Base-by-base conservation (phyloP, 2,113 vertebrate genomes). In the Herpailurus yagouaroundi region DNA sequence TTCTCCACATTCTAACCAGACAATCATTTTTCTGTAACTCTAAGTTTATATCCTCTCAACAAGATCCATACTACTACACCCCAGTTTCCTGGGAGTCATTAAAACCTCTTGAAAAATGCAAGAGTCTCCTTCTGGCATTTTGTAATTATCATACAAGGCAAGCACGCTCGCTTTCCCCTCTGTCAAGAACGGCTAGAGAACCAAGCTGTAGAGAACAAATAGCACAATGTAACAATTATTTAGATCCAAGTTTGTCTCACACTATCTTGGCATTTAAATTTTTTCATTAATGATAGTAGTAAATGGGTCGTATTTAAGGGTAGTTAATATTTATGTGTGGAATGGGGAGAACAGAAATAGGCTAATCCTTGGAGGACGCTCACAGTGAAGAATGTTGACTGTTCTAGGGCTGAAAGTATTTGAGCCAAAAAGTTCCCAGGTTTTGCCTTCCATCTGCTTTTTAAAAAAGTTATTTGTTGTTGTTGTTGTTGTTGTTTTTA, bases 31-130 rank as follows among this genome's bases (percentile, higher is more conserved):
- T 82, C 85, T 97, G 25, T 97, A 97, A 85, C 69, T 85, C 38
- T 18, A 18, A 68, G 29, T 97, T 97, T 96, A 41, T 96, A 89
- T 90, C 98, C 83, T 96, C 83, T 97, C 95, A 96, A 92, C 80
- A 97, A 97, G 90, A 98, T 93, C 50, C n/a, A 41, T 63, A 33
- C 73, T 97, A 52, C 82, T 97, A 38, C 19, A 41, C 92, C 80
- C 66, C 76, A 97, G 57, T 97, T 63, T 48, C 92, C 45, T 97
- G 94, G 96, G 97, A 98, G 80, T 97, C 97, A 97, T 98, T 98
- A 97, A 92, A 91, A n/a, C 29, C 96, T 97, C 95, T 93, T 98
- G 77, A 84, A 98, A 98, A 98, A 98, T 89, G 38, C 88, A 97
- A 94, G 97, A 86, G 18, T 82, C 4, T 98, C 89, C 74, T 98